phyloP scores from a whole-genome alignment of 2,888 invertebrate genomes.

The Chaitophorus viminalis region DNA sequence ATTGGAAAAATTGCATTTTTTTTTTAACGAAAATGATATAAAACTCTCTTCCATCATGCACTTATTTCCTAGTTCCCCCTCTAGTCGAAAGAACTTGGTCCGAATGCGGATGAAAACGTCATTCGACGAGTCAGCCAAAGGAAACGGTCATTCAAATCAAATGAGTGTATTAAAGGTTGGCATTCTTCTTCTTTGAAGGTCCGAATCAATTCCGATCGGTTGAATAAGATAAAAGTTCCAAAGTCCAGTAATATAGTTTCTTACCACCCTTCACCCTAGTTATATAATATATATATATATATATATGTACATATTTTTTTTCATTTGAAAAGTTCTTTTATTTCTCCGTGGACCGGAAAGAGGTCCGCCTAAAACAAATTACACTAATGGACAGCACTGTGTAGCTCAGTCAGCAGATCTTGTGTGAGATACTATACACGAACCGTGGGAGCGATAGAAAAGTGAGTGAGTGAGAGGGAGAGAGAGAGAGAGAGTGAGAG shows the following conservation, averaged over 20 bases:
- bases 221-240: conserved; percentile 60
- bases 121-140: conserved; percentile 37
- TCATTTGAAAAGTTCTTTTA: conserved; percentile 59
- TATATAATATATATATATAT: neutral
- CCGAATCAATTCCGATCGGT: conserved; percentile 60
- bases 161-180: conserved; percentile 45
- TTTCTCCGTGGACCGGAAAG: conserved; percentile 26
- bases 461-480: neutral
- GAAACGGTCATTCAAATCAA: conserved; percentile 60
- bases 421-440: conserved; percentile 10
- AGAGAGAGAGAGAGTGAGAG: neutral
- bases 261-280: neutral
- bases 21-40: conserved; percentile 11
- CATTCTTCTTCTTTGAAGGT: conserved; percentile 54
- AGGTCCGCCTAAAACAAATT: conserved; percentile 56
- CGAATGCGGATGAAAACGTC: conserved; percentile 44
- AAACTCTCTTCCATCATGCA: neutral
- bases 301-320: neutral
- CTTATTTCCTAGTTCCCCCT: neutral
- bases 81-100: conserved; percentile 7
- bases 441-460: neutral
- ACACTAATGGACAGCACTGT: conserved; percentile 56
- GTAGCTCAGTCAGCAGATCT: conserved; percentile 55
- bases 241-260: conserved; percentile 59
- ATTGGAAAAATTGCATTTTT: conserved; percentile 19